phyloP scores from a whole-genome alignment of 2,797 vertebrate species.

The Tapera naevia region DNA sequence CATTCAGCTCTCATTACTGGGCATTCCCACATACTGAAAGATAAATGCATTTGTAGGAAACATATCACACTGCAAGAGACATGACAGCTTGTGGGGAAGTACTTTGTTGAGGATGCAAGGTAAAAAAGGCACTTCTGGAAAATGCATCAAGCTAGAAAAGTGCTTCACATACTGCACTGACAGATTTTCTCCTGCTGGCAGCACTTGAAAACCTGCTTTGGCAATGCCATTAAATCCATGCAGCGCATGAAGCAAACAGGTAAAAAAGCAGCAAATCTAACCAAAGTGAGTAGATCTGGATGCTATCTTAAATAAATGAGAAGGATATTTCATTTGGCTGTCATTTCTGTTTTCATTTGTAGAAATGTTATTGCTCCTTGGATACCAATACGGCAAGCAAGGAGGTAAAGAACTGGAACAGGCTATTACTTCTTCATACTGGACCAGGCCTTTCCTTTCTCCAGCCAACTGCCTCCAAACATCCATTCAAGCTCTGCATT shows the following conservation, averaged over 20 bases:
- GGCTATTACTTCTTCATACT: neutral
- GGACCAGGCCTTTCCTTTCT: neutral
- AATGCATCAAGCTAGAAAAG: neutral
- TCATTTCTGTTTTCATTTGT: neutral
- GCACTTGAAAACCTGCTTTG: neutral
- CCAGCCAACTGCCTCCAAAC: neutral
- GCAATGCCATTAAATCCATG: neutral
- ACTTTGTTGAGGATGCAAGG: neutral
- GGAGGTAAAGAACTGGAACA: neutral
- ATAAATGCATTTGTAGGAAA: neutral
- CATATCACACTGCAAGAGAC: neutral
- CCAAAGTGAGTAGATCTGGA: neutral
- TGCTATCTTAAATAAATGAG: neutral
- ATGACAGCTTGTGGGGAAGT: neutral
- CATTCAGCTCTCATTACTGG: constrained; percentile 15
- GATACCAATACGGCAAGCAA: neutral
- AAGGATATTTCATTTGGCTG: neutral
- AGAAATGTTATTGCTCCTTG: neutral
- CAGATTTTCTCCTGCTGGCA: neutral
- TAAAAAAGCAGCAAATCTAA: neutral
- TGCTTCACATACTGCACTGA: neutral
- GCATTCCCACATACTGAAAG: neutral
- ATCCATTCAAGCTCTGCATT: neutral
- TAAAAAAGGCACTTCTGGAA: neutral
- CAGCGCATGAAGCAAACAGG: neutral